phyloP scores from a whole-genome alignment of 2,888 invertebrate species.

The Lasioglossum marginatum region DNA sequence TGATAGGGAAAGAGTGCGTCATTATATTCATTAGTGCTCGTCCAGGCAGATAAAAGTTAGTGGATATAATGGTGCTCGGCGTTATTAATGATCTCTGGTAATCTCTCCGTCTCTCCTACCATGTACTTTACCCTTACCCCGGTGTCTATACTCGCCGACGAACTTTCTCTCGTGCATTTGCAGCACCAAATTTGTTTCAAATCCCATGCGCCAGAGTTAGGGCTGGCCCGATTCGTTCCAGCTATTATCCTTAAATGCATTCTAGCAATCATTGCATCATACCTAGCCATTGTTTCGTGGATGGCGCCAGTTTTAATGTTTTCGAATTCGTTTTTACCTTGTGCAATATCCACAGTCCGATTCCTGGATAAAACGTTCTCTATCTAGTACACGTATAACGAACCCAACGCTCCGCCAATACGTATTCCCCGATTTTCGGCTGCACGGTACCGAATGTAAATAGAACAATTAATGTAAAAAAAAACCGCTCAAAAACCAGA shows the following conservation, averaged over 20 bases:
- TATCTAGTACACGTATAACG: not conserved
- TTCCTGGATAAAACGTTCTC: conserved; percentile 21
- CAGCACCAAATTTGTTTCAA: conserved; percentile 72
- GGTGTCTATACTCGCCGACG: conserved; percentile 52
- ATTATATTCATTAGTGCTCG: conserved; percentile 76
- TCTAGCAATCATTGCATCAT: conserved; percentile 56
- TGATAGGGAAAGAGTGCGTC: conserved; percentile 62
- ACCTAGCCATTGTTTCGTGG: conserved; percentile 60
- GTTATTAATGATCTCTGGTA: conserved; percentile 73
- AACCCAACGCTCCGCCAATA: not conserved
- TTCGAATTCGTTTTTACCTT: conserved; percentile 30
- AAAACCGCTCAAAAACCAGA: not conserved
- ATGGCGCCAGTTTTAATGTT: conserved; percentile 53
- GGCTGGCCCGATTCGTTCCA: conserved; percentile 69
- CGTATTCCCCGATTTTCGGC: not conserved
- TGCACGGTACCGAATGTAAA: not conserved
- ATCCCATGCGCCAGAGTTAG: conserved; percentile 65
- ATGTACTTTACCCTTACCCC: conserved; percentile 39
- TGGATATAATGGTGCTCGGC: conserved; percentile 72
- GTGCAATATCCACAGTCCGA: conserved; percentile 5
- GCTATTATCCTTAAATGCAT: conserved; percentile 72
- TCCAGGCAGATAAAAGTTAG: conserved; percentile 75
- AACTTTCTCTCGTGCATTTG: conserved; percentile 67
- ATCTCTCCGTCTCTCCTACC: conserved; percentile 66
- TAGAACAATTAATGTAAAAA: not conserved